Base-by-base conservation (phyloP, 2,797 vertebrate species). In the Oreonectes daqikongensis region DNA sequence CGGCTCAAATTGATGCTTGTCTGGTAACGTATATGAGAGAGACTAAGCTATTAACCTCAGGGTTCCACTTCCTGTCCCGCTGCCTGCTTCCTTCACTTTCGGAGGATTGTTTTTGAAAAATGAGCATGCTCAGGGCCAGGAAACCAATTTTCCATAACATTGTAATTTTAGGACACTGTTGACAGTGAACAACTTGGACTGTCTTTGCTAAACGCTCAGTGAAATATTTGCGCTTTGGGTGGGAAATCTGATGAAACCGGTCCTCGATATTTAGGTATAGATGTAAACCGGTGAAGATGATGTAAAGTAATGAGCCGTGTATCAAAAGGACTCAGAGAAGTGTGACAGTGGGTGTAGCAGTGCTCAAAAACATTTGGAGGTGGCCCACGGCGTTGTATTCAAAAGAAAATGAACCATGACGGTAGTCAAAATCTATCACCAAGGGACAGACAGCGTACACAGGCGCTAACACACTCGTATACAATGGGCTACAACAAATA, bases 331-430 rank as follows among this genome's bases (percentile, higher is more conserved):
- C 38, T 20, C 26, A 44, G n/a, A n/a, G n/a, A 18, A 70, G 80
- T 75, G 50, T 59, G 70, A 66, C 71, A 18, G 44, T 24, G 65
- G 30, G 48, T 48, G 77, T 61, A 32, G 72, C 70, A 44, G 44
- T 44, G 61, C 15, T 42, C 59, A 26, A 65, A 70, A 60, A 50
- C 46, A 40, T 66, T 75, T 75, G 73, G 67, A 48, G 61, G 48
- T 78, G 78, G 40, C 79, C 75, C 77, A 55, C 50, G 59, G 68
- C 57, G 24, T 60, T 67, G 50, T 60, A 70, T 53, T 57, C 6
- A 53, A n/a, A 81, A 30, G 20, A 71, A 82, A 80, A 84, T 79
- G 50, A 35, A 65, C 48, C 69, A 50, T 81, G 82, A 83, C 82
- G 79, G 81, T 71, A 84, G 64, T 76, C 83, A 78, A 72, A 64